Evolutionary conservation across 2,113 vertebrate species (phyloP).

Genomic region (Donacobius atricapilla): DNA sequence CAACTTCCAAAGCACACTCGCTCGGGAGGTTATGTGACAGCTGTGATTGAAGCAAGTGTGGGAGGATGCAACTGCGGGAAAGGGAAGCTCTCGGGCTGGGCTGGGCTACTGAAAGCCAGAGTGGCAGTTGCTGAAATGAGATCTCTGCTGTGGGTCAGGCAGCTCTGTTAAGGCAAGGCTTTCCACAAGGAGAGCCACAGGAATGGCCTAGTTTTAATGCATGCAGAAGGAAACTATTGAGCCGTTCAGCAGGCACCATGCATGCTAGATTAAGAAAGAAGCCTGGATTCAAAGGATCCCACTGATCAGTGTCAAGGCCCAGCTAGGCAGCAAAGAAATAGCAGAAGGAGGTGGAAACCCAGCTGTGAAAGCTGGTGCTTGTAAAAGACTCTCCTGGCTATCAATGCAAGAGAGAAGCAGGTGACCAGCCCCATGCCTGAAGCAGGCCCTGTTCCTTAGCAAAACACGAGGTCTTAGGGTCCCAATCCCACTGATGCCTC

Average conservation of each 20-base stretch:
- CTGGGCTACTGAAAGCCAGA: background rate
- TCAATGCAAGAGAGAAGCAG: background rate
- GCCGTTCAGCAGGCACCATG: background rate
- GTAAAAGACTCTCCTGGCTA: background rate
- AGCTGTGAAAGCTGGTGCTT: background rate
- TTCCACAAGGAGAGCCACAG: background rate
- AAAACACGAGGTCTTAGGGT: background rate
- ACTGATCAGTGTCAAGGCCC: background rate
- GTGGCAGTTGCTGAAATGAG: background rate
- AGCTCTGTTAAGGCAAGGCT: background rate
- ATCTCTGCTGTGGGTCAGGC: background rate
- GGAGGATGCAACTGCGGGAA: slow-evolving; percentile 36
- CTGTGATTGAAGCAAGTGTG: slow-evolving; percentile 21
- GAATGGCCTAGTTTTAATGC: background rate
- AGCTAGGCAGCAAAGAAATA: background rate
- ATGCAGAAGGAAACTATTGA: background rate
- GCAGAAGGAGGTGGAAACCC: background rate
- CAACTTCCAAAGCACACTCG: slow-evolving; percentile 38
- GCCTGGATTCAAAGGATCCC: background rate
- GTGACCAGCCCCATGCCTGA: background rate
- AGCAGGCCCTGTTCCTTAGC: background rate
- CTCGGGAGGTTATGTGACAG: slow-evolving; percentile 35
- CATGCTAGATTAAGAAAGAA: background rate
- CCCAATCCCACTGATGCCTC: background rate
- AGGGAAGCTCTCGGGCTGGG: slow-evolving; percentile 8